Percentiles rank a stretch among this genome's conserved stretches.
Conservation (phyloP, 2,888 invertebrate genomes). For the Uloborus plumipes region DNA sequence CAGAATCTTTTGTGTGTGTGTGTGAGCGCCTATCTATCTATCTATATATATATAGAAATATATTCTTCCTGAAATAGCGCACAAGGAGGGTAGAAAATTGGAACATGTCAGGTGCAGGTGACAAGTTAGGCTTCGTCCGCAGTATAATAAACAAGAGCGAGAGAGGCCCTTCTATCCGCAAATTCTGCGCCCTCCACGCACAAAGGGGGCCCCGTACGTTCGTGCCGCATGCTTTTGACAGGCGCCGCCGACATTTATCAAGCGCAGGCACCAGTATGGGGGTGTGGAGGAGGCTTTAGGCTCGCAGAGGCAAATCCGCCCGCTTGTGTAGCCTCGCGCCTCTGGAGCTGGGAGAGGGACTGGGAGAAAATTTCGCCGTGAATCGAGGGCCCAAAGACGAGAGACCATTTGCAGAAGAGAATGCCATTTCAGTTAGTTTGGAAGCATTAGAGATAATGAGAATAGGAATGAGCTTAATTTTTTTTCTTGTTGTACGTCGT, state of each 20-base stretch:
- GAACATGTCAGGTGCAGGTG: constrained; percentile 62
- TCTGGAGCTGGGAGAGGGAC: constrained; percentile 19
- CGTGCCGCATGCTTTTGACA: constrained; percentile 54
- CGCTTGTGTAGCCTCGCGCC: constrained; percentile 39
- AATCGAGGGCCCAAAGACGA: no score
- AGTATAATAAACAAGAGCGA: constrained; percentile 60
- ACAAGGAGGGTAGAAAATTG: constrained; percentile 45
- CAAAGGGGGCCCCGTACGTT: constrained; percentile 38
- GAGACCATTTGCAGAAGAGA: no score
- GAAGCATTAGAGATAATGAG: no score
- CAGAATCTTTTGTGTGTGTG: no score
- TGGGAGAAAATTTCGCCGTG: constrained; percentile 4
- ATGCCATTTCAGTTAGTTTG: no score
- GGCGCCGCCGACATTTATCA: constrained; percentile 64
- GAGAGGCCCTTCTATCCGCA: constrained; percentile 44
- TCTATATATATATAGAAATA: no score
- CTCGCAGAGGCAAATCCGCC: constrained; percentile 54
- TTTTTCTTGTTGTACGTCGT: no score
- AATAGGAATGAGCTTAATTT: no score
- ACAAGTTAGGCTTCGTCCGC: constrained; percentile 58
- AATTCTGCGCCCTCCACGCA: constrained; percentile 38
- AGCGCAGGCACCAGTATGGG: constrained; percentile 53
- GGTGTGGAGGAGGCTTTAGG: constrained; percentile 22
- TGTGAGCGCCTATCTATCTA: no score
- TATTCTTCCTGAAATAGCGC: constrained; percentile 29